Conservation (phyloP, 2,113 vertebrate genomes). For the Brachirus orientalis region DNA sequence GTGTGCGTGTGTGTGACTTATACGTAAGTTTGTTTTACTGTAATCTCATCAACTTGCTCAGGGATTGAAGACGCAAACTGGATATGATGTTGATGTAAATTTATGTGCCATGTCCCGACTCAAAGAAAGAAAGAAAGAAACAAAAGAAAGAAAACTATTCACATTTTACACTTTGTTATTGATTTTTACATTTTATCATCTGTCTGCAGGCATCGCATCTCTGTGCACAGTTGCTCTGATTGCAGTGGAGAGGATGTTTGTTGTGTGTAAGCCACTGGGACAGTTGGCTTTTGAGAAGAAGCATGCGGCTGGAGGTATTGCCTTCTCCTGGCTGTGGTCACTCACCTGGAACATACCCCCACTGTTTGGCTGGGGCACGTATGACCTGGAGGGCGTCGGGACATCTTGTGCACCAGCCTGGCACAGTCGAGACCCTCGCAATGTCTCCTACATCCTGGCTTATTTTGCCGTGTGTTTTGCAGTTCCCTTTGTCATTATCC, state of each 20-base stretch:
- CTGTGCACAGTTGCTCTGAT: slow-evolving; percentile 83
- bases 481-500: slow-evolving; percentile 74
- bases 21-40: too few species aligned
- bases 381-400: slow-evolving; percentile 79
- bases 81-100: too few species aligned
- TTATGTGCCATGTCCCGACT: too few species aligned
- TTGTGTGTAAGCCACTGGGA: slow-evolving; percentile 79
- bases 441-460: slow-evolving; percentile 79
- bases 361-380: slow-evolving; percentile 83
- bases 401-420: slow-evolving; percentile 83
- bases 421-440: slow-evolving; percentile 75
- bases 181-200: neutral
- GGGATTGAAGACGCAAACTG: too few species aligned
- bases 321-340: slow-evolving; percentile 79
- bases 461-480: slow-evolving; percentile 82
- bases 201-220: slow-evolving; percentile 75
- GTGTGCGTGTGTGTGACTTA: too few species aligned
- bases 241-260: slow-evolving; percentile 80
- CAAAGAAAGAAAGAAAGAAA: too few species aligned
- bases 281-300: slow-evolving; percentile 67
- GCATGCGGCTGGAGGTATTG: slow-evolving; percentile 74
- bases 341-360: slow-evolving; percentile 80
- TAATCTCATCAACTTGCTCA: too few species aligned
- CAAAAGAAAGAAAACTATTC: too few species aligned
- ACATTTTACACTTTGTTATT: too few species aligned